Conservation (phyloP, 2,113 vertebrate species). For the Mystacornis crossleyi region DNA sequence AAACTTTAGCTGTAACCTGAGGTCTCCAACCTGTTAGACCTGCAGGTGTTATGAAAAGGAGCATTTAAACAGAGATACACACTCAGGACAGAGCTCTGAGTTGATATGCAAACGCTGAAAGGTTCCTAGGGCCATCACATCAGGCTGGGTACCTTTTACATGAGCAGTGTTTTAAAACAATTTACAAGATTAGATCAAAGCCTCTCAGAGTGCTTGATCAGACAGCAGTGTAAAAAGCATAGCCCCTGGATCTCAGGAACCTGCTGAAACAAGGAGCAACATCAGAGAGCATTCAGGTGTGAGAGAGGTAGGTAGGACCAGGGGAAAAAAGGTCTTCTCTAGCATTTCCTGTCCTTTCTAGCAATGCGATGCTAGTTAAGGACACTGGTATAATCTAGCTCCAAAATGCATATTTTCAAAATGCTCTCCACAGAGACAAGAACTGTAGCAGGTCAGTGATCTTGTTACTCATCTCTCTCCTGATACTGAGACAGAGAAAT, state of each 20-base stretch:
- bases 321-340: neutral
- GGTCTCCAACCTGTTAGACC: neutral
- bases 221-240: neutral
- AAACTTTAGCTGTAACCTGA: neutral
- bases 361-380: neutral
- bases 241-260: neutral
- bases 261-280: neutral
- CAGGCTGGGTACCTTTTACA: neutral
- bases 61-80: neutral
- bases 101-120: neutral
- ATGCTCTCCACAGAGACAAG: neutral
- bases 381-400: neutral
- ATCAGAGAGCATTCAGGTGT: neutral
- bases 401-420: neutral
- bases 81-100: neutral
- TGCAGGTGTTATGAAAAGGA: neutral
- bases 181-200: neutral
- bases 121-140: neutral
- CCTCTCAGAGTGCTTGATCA: neutral
- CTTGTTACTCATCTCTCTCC: neutral
- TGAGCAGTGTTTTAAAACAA: neutral
- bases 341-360: neutral
- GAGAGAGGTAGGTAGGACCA: neutral
- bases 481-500: neutral
- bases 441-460: neutral